These are phyloP conservation scores for Myotis pilosus DNA, from an alignment of 2,797 vertebrate genomes.

Conservation along the genomic window DNA sequence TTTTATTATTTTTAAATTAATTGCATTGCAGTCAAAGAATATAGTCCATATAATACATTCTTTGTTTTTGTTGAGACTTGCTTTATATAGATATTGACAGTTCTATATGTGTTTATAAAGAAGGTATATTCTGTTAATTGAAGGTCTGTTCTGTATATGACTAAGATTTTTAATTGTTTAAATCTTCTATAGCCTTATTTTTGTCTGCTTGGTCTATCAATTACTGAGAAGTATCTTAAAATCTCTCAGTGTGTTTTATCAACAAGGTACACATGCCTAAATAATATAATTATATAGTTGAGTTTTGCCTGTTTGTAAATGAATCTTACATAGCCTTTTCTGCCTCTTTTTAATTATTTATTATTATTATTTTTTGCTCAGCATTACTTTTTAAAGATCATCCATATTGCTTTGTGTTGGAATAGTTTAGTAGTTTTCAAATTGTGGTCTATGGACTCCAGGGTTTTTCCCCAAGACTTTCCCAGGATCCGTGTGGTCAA, in stretches of 20 bases:
- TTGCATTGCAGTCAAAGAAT: not conserved
- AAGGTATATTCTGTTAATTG: not conserved
- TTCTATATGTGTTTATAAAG: not conserved
- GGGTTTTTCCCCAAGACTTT: not conserved
- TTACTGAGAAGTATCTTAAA: slow-evolving; percentile 22
- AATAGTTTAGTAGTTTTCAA: not conserved
- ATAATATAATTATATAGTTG: not conserved
- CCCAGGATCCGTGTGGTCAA: not conserved
- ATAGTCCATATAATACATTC: not conserved
- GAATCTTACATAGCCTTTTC: not conserved
- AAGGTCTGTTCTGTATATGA: not conserved
- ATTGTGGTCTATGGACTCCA: not conserved
- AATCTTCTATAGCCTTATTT: not conserved
- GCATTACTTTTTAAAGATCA: not conserved
- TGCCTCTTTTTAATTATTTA: not conserved
- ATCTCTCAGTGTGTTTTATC: not conserved
- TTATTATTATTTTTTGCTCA: not conserved
- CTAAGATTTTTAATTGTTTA: slow-evolving; percentile 8
- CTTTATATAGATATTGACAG: not conserved
- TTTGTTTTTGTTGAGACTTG: slow-evolving; percentile 21
- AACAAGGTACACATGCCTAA: not conserved
- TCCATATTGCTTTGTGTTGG: not conserved
- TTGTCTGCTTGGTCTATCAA: not conserved
- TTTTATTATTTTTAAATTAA: slow-evolving; percentile 34
- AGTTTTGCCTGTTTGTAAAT: slow-evolving; percentile 13